Conservation (phyloP, 92 coral and sea anemone species). For the Actinernus sp. region DNA sequence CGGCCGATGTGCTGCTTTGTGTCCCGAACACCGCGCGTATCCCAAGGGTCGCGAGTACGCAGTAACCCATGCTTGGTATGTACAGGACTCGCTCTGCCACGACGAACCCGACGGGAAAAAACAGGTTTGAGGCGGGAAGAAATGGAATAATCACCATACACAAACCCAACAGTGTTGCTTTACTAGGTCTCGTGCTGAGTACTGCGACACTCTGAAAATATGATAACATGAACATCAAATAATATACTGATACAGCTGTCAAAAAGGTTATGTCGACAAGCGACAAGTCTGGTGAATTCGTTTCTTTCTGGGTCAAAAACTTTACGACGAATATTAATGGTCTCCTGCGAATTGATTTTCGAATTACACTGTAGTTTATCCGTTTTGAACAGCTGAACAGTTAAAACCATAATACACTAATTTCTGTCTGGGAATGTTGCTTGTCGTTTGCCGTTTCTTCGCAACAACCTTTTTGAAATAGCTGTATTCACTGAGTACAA, state of each 20-base stretch:
- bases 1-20: background rate
- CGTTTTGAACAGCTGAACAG: no score
- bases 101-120: conserved; percentile 84
- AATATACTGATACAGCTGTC: background rate
- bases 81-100: conserved; percentile 81
- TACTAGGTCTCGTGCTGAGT: background rate
- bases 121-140: conserved; percentile 79
- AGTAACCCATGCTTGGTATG: conserved; percentile 81
- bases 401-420: no score
- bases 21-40: conserved; percentile 38
- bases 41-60: conserved; percentile 65
- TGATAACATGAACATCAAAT: background rate
- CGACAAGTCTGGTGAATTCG: no score
- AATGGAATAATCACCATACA: conserved; percentile 65
- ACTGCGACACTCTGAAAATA: background rate
- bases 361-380: no score
- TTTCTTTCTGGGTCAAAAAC: no score
- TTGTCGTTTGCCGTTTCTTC: no score
- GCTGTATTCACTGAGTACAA: no score
- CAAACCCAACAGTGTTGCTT: conserved; percentile 46
- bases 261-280: background rate
- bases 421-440: no score
- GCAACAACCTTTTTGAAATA: no score
- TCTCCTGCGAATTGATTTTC: no score
- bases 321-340: no score